Conservation (phyloP, 2,888 invertebrate species). For the Hypena proboscidalis region DNA sequence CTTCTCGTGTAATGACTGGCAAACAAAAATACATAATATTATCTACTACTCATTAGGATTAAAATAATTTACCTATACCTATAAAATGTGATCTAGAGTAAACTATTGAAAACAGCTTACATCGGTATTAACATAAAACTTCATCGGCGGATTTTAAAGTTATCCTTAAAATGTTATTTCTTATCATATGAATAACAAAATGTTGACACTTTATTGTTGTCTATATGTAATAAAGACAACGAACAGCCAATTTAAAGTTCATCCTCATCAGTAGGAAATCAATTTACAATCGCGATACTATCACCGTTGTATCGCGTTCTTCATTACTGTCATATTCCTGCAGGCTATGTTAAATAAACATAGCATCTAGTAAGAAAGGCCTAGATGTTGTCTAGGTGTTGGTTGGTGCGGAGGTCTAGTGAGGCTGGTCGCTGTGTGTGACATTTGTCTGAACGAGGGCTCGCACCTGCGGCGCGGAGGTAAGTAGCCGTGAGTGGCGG, state of each 20-base stretch:
- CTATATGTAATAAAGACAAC: constrained; percentile 25
- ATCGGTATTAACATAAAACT: too few relatives aligned
- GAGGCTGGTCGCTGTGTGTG: constrained; percentile 47
- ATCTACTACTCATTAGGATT: too few relatives aligned
- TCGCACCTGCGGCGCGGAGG: constrained; percentile 70
- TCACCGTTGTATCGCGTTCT: constrained; percentile 37
- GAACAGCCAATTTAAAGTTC: constrained; percentile 40
- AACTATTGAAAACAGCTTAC: too few relatives aligned
- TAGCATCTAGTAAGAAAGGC: constrained; percentile 22
- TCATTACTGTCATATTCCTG: constrained; percentile 51
- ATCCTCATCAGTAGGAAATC: constrained; percentile 49
- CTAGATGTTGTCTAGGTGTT: constrained; percentile 7
- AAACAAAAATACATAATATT: too few relatives aligned
- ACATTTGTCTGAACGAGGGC: constrained; percentile 63
- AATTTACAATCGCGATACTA: constrained; percentile 49
- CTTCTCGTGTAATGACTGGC: too few relatives aligned
- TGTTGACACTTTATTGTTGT: too few relatives aligned
- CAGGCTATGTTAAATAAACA: constrained; percentile 36
- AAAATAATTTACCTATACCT: too few relatives aligned
- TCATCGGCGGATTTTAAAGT: too few relatives aligned
- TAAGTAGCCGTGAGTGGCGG: constrained; percentile 61
- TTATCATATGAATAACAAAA: too few relatives aligned
- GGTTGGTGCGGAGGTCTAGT: constrained; percentile 20
- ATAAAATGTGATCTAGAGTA: too few relatives aligned
- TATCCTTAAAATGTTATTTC: too few relatives aligned